Percentiles rank a stretch among this genome's conserved stretches.
These are phyloP conservation scores for Carassius gibelio DNA, from an alignment of 2,113 vertebrate genomes.

Conservation along the genomic window DNA sequence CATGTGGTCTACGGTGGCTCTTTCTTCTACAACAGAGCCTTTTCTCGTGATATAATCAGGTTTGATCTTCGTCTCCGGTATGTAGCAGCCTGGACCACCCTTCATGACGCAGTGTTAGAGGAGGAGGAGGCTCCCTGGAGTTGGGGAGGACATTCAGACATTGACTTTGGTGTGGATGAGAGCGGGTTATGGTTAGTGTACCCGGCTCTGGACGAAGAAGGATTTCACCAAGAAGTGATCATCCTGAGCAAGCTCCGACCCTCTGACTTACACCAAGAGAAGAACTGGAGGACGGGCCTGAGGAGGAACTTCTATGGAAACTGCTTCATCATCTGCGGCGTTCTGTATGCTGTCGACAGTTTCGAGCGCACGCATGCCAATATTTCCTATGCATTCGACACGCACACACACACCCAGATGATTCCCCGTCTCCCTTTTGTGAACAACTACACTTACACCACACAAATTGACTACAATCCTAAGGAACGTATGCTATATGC, in stretches of 20 bases:
- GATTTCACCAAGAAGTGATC: conserved; percentile 89
- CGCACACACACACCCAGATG: conserved; percentile 93
- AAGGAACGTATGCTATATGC: conserved; percentile 91
- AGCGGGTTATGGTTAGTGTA: conserved; percentile 94
- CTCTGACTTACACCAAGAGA: conserved; percentile 84
- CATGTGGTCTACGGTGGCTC: conserved; percentile 88
- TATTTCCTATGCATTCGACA: conserved; percentile 94
- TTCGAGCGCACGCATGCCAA: conserved; percentile 84
- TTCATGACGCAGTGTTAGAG: conserved; percentile 85
- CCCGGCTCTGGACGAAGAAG: conserved; percentile 87
- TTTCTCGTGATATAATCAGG: conserved; percentile 91
- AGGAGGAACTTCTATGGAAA: conserved; percentile 88
- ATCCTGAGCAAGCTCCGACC: conserved; percentile 87
- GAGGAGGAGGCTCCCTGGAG: conserved; percentile 79
- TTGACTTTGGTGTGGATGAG: conserved; percentile 93
- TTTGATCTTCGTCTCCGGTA: conserved; percentile 88
- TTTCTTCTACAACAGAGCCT: conserved; percentile 94
- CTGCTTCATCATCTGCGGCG: conserved; percentile 92
- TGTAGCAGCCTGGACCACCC: conserved; percentile 89
- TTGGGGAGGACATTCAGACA: conserved; percentile 82
- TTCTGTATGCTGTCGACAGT: conserved; percentile 90
- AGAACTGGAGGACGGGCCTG: conserved; percentile 88
- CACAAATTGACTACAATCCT: conserved; percentile 91
- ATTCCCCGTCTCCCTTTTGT: conserved; percentile 86
- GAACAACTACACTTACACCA: conserved; percentile 85